Evolutionary conservation across 2,888 invertebrate genomes (phyloP), one percentile per base, ranked within the genome.

Genomic region (Lypha dubia): DNA sequence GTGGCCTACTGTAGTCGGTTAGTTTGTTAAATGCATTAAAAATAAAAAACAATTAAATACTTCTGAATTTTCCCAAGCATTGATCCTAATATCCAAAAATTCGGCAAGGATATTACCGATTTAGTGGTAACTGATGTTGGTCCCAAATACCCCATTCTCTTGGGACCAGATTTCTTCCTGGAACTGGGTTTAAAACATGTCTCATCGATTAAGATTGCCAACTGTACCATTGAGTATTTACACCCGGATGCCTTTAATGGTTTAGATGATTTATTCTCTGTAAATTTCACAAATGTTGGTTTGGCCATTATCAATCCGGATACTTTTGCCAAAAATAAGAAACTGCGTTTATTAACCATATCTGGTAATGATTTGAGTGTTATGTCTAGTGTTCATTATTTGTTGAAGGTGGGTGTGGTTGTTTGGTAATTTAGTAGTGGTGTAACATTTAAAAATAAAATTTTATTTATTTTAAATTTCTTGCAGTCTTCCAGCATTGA

Each of bases 201-300:
- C 46, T 94, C 95, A 28, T 94, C 95, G 3, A 94, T 96, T 17
- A 94, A 94, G 89, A 95, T 96, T 87, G 94, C 94, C 70, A 95
- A 96, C 90, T 95, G 95, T 83, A 94, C 94, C 11, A 95, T 96
- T 88, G 93, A 93, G 60, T 93, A 94, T 76, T 93, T 96, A 86
- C 94, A 95, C 87, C 94, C 94, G 22, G 94, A 93, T 63, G 96
- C 96, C 0, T 96, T 97, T 93, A 93, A 94, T 84, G 95, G 94
- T 5, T 93, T 96, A 70, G 93, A 94, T 22, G 94, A 95, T 85
- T 92, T 97, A 35, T 95, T 95, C 87, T 93, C 95, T 22, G 94
- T 96, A 0, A 94, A 95, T 88, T 93, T 97, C 80, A 94, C 95
- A 2, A 94, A 95, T 89, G 95, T 95, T 81, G 94, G 94, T 76